Conservation (phyloP, 2,113 vertebrate species). For the Seriola dumerili region DNA sequence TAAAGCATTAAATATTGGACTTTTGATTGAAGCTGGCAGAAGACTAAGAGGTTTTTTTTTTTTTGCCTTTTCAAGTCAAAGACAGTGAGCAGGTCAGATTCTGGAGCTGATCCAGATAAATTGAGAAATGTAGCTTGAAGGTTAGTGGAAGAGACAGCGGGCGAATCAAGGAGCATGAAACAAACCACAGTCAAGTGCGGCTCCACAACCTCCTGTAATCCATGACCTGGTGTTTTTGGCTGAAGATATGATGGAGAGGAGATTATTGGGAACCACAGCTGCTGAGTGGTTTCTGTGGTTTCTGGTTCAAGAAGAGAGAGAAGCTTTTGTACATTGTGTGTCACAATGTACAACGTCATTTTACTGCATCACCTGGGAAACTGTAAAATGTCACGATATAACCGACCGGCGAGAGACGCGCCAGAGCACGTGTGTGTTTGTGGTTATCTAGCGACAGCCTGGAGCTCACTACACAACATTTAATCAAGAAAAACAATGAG, state of each 20-base stretch:
- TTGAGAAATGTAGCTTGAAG: conserved; percentile 38
- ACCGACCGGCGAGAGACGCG: not conserved
- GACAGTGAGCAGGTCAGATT: conserved; percentile 29
- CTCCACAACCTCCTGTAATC: conserved; percentile 19
- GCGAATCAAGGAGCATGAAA: conserved; percentile 15
- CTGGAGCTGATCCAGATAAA: conserved; percentile 43
- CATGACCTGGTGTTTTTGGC: conserved; percentile 50
- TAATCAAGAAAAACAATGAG: conserved; percentile 12
- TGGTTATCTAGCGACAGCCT: conserved; percentile 12
- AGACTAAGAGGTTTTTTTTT: conserved; percentile 28
- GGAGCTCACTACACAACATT: not conserved
- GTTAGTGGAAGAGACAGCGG: conserved; percentile 38
- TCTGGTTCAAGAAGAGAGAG: conserved; percentile 17
- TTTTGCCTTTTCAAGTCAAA: conserved; percentile 23
- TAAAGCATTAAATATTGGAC: conserved; percentile 26
- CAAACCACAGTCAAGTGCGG: conserved; percentile 32
- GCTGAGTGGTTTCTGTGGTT: conserved; percentile 34
- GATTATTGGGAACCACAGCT: conserved; percentile 22
- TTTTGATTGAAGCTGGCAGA: conserved; percentile 46
- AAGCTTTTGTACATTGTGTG: conserved; percentile 46
- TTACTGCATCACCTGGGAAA: conserved; percentile 11
- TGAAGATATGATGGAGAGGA: conserved; percentile 32
- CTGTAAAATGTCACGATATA: not conserved
- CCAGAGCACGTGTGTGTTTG: not conserved
- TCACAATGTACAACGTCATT: conserved; percentile 27